phyloP scores from a whole-genome alignment of 2,797 vertebrate species.

The Pempheris klunzingeri region DNA sequence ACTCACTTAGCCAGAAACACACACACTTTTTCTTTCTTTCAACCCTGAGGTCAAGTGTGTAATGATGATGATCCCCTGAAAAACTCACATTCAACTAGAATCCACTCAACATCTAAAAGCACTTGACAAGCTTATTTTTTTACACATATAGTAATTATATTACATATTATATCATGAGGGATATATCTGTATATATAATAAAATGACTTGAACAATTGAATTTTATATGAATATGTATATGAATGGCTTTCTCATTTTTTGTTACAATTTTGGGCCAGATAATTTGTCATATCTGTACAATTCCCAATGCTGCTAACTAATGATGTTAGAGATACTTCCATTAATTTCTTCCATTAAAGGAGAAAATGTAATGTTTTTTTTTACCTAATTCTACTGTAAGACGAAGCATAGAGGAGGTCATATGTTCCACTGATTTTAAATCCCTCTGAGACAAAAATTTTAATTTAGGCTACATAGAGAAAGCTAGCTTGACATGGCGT shows the following conservation, averaged over 20 bases:
- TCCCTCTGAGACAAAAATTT: background rate
- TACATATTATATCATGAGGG: no score
- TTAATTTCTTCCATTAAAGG: background rate
- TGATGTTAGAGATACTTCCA: background rate
- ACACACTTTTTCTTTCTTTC: conserved; percentile 1
- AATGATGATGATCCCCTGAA: conserved; percentile 46
- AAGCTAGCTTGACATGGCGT: no score
- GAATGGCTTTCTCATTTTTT: background rate
- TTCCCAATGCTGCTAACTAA: background rate
- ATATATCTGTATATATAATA: no score
- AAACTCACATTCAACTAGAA: conserved; percentile 34
- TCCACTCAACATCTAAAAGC: conserved; percentile 57
- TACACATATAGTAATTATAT: no score
- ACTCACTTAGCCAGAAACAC: conserved; percentile 5
- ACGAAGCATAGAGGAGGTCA: background rate
- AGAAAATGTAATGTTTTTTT: no score
- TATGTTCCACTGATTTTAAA: background rate
- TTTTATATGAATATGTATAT: no score
- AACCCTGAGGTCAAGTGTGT: conserved; percentile 54
- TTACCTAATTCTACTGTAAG: background rate
- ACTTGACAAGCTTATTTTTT: conserved; percentile 42
- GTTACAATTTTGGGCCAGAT: background rate
- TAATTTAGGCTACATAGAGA: no score
- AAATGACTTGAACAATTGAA: no score
- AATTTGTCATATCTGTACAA: background rate